Percentiles rank a stretch among this genome's conserved stretches.
Conservation (phyloP, 23 tunicate species). For the Clavelina lepadiformis region DNA sequence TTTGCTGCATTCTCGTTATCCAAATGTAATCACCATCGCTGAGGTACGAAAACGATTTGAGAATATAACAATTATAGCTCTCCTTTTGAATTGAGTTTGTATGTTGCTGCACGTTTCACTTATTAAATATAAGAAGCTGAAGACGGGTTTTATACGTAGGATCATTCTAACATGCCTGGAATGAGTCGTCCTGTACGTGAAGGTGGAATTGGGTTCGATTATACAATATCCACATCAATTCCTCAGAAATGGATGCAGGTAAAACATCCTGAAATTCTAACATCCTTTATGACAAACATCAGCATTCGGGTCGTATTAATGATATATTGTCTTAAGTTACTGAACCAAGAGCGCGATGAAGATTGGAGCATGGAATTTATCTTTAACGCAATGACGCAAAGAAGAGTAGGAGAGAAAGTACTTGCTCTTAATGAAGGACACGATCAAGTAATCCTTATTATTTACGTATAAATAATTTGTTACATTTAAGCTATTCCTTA, state of each 20-base stretch:
- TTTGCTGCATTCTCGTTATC: slow-evolving; percentile 62
- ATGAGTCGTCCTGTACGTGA: slow-evolving; percentile 85
- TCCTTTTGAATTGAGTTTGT: neutral
- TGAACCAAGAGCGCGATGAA: slow-evolving; percentile 79
- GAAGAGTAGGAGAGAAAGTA: slow-evolving; percentile 62
- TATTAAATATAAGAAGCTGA: neutral
- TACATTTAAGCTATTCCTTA: too few species aligned
- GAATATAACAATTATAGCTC: neutral
- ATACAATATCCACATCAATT: slow-evolving; percentile 67
- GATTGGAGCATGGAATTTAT: slow-evolving; percentile 92
- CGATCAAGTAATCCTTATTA: slow-evolving; percentile 36
- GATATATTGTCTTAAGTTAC: slow-evolving; percentile 18
- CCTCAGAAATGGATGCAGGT: slow-evolving; percentile 94
- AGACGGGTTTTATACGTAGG: slow-evolving; percentile 11
- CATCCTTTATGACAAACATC: neutral
- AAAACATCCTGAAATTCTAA: neutral
- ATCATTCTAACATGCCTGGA: slow-evolving; percentile 89
- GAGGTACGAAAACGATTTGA: slow-evolving; percentile 32
- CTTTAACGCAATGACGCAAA: slow-evolving; percentile 48
- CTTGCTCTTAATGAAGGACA: slow-evolving; percentile 69
- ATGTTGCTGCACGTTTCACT: neutral
- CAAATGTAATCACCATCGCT: slow-evolving; percentile 57
- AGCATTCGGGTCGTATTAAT: neutral
- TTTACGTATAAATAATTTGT: too few species aligned
- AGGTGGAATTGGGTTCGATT: slow-evolving; percentile 98